Conservation (phyloP, 1,140 invertebrate species). For the Calliopsis andreniformis region DNA sequence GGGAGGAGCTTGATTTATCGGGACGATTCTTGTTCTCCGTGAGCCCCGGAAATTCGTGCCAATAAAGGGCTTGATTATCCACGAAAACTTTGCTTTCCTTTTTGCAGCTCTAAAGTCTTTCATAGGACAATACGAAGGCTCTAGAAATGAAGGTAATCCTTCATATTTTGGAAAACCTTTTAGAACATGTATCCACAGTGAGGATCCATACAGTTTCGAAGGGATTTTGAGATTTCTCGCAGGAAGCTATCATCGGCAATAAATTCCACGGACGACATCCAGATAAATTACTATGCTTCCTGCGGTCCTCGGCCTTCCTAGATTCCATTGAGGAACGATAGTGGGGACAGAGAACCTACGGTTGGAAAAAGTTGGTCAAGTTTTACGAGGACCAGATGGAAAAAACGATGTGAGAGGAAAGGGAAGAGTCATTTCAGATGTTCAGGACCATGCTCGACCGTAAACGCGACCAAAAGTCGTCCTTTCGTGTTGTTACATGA, state of each 20-base stretch:
- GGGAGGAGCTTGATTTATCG: constrained; percentile 56
- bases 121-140: not conserved
- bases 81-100: not conserved
- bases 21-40: constrained; percentile 39
- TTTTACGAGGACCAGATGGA: constrained; percentile 44
- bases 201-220: not conserved
- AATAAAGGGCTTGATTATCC: constrained; percentile 20
- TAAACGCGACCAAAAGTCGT: constrained; percentile 38
- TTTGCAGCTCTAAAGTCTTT: not conserved
- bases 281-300: constrained; percentile 52
- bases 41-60: constrained; percentile 2
- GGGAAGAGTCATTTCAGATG: constrained; percentile 30
- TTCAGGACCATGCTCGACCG: constrained; percentile 24
- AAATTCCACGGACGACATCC: constrained; percentile 44
- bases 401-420: constrained; percentile 10
- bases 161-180: too few relatives aligned
- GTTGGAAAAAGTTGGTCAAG: constrained; percentile 42
- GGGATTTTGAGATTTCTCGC: constrained; percentile 22
- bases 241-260: constrained; percentile 52
- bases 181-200: not conserved
- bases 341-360: not conserved
- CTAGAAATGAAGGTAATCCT: not conserved
- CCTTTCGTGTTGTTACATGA: constrained; percentile 56
- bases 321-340: not conserved
- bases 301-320: not conserved